Evolutionary conservation across 2,888 invertebrate species (phyloP).

Genomic region (Andrena bucephala): DNA sequence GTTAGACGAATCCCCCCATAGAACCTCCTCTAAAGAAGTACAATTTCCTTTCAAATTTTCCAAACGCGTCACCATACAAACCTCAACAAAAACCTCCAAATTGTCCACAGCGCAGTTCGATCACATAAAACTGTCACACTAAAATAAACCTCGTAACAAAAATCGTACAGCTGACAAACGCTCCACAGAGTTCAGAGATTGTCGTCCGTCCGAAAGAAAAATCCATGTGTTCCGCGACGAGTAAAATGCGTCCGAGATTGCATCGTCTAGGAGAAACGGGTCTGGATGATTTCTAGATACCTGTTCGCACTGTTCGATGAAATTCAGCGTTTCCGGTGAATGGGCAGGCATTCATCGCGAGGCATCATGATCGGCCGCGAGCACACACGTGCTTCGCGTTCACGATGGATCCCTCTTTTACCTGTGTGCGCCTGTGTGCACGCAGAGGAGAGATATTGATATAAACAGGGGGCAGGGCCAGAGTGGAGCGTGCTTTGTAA

Average conservation of each 20-base stretch:
- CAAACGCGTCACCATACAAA: too few species aligned
- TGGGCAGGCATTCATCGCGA: slow-evolving; percentile 4
- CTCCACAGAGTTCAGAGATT: too few species aligned
- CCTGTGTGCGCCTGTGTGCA: slow-evolving; percentile 30
- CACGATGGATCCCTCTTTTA: not conserved
- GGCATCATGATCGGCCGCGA: slow-evolving; percentile 40
- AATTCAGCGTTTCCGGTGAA: slow-evolving; percentile 50
- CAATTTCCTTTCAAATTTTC: too few species aligned
- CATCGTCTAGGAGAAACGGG: slow-evolving; percentile 20
- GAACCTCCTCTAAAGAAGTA: too few species aligned
- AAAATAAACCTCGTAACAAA: too few species aligned
- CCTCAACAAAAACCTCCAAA: too few species aligned
- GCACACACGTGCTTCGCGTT: slow-evolving; percentile 45
- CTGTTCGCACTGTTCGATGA: slow-evolving; percentile 35
- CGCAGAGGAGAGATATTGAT: slow-evolving; percentile 83
- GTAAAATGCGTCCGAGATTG: slow-evolving; percentile 24
- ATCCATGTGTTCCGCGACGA: not conserved
- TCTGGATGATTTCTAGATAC: slow-evolving; percentile 43
- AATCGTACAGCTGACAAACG: too few species aligned
- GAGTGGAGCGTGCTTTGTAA: slow-evolving; percentile 82
- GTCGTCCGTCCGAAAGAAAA: too few species aligned
- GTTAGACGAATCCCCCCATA: too few species aligned
- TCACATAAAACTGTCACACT: too few species aligned
- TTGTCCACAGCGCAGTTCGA: too few species aligned
- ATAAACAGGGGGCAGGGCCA: slow-evolving; percentile 84